Percentiles rank a stretch among this genome's conserved stretches.
Conservation (phyloP, 2,888 invertebrate species). For the Mythimna loreyi region DNA sequence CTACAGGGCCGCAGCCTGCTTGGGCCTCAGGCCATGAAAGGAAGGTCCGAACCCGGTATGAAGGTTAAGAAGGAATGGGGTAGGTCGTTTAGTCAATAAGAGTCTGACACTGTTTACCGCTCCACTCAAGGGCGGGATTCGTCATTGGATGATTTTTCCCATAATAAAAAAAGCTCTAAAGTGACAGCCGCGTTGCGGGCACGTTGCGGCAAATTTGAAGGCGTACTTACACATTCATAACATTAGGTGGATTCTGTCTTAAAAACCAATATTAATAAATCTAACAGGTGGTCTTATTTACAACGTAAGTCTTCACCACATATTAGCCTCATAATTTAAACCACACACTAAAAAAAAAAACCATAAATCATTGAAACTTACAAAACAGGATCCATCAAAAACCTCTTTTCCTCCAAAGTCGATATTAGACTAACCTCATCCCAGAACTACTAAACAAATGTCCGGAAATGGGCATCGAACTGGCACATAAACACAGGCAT, state of each 20-base stretch:
- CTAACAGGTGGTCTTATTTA: slow-evolving; percentile 15
- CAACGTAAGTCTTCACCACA: not conserved
- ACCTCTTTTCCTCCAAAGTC: slow-evolving; percentile 11
- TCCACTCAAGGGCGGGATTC: no score
- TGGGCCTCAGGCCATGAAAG: no score
- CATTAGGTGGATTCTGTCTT: not conserved
- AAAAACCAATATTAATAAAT: not conserved
- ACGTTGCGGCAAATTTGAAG: no score
- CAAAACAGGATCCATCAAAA: slow-evolving; percentile 39
- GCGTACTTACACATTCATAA: no score
- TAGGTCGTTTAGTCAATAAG: no score
- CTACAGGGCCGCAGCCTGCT: no score
- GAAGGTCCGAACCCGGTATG: no score
- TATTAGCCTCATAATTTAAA: not conserved
- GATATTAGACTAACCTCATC: slow-evolving; percentile 49
- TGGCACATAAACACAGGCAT: slow-evolving; percentile 40
- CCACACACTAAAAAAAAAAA: not conserved
- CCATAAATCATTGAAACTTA: slow-evolving; percentile 27
- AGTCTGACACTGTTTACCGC: no score
- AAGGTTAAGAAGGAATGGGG: no score
- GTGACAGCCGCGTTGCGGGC: no score
- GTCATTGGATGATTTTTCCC: no score
- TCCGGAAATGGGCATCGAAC: slow-evolving; percentile 57
- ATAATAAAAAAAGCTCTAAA: no score
- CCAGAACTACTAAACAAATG: slow-evolving; percentile 46